Evolutionary conservation across 2,113 vertebrate species (phyloP).

Genomic region (Anguilla japonica): DNA sequence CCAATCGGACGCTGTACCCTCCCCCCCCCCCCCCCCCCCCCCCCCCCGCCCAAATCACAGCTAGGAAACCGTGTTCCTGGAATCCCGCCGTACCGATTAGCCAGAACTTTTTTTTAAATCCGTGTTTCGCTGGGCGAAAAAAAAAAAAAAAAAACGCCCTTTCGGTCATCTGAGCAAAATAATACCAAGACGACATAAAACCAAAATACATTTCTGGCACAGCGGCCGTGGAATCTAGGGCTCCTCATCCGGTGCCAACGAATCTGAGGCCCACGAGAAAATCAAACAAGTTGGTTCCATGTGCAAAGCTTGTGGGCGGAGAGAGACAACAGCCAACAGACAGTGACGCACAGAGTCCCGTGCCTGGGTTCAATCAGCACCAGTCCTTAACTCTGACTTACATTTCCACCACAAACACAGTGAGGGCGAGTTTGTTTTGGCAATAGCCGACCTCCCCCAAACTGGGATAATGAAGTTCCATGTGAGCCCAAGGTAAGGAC

Average conservation of each 20-base stretch:
- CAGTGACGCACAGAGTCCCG: too few species aligned
- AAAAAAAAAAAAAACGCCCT: not conserved
- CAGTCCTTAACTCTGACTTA: too few species aligned
- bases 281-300: not conserved
- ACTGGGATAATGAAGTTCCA: too few species aligned
- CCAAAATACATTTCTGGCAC: not conserved
- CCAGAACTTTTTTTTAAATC: not conserved
- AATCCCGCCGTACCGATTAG: not conserved
- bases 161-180: not conserved
- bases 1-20: not conserved
- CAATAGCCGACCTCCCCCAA: too few species aligned
- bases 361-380: too few species aligned
- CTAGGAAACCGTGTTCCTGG: not conserved
- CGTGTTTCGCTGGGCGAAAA: not conserved
- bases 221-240: not conserved
- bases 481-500: too few species aligned
- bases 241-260: not conserved
- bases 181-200: not conserved
- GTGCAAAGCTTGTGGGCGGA: not conserved
- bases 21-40: too few species aligned
- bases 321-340: not conserved
- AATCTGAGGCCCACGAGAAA: not conserved
- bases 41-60: too few species aligned
- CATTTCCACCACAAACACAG: too few species aligned
- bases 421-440: too few species aligned